Percentiles rank a stretch among this genome's conserved stretches.
phyloP scores from a whole-genome alignment of 2,113 vertebrate species.

The Sardina pilchardus region DNA sequence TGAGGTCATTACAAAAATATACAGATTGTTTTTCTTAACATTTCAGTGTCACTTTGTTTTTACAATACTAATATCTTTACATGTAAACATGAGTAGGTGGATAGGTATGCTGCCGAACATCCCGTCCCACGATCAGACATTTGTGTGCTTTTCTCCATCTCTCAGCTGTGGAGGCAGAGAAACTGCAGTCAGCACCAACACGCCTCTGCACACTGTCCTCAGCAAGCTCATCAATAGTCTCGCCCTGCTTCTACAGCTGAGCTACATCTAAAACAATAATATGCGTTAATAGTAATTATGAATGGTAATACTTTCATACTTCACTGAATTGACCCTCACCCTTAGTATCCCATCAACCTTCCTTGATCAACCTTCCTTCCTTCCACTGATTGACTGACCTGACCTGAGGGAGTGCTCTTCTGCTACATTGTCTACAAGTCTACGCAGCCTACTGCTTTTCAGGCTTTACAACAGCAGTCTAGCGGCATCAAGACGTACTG shows the following conservation, averaged over 20 bases:
- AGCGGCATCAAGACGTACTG: constrained; percentile 24
- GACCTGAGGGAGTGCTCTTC: neutral
- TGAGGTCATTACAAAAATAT: constrained; percentile 49
- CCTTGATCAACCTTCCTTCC: neutral
- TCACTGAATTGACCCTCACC: neutral
- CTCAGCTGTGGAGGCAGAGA: constrained; percentile 69
- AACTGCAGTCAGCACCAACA: constrained; percentile 24
- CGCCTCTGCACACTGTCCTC: neutral
- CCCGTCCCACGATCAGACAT: constrained; percentile 45
- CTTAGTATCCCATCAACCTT: neutral
- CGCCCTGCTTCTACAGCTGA: neutral
- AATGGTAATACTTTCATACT: neutral
- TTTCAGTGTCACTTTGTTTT: constrained; percentile 16
- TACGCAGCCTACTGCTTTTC: neutral
- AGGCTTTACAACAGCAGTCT: neutral
- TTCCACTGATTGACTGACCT: neutral
- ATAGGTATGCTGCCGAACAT: constrained; percentile 34
- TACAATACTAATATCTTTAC: constrained; percentile 42
- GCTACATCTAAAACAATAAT: neutral
- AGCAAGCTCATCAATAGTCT: neutral
- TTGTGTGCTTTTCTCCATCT: constrained; percentile 73
- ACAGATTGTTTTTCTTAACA: constrained; percentile 51
- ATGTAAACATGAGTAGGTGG: constrained; percentile 65
- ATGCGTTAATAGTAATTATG: neutral
- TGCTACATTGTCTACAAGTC: neutral